A percentile compares a stretch with the other conserved stretches of the same genome.
These are phyloP conservation scores for Dromococcyx pavoninus DNA, from an alignment of 2,797 vertebrate species.

Conservation along the genomic window DNA sequence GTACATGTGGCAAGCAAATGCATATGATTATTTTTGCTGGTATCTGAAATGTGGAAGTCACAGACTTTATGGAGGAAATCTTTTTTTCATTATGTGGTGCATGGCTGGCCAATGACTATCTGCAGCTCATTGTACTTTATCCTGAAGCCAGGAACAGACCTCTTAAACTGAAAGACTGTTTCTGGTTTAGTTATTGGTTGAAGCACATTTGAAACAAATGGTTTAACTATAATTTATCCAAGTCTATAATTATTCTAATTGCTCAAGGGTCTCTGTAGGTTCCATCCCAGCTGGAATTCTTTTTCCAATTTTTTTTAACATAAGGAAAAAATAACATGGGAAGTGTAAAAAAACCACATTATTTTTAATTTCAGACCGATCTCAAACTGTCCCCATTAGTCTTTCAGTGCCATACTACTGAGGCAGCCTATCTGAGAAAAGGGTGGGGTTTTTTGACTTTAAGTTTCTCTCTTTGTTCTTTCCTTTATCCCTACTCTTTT, in stretches of 20 bases:
- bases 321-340: not conserved
- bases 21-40: constrained; percentile 22
- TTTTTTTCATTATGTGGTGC: not conserved
- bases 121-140: not conserved
- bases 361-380: constrained; percentile 13
- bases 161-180: not conserved
- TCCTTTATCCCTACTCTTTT: not conserved
- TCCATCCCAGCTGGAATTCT: constrained; percentile 2
- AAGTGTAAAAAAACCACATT: constrained; percentile 4
- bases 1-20: constrained; percentile 50
- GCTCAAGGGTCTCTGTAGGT: constrained; percentile 8
- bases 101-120: not conserved
- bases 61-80: not conserved
- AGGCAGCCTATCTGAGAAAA: not conserved
- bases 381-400: not conserved
- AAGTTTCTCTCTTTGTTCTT: not conserved
- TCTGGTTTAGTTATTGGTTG: constrained; percentile 52
- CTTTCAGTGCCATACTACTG: not conserved
- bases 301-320: not conserved
- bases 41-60: constrained; percentile 36
- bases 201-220: constrained; percentile 42
- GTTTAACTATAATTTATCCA: constrained; percentile 47
- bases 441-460: not conserved
- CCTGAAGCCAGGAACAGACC: constrained; percentile 15
- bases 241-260: constrained; percentile 42